Conservation (phyloP, 2,113 vertebrate genomes). For the Oreochromis tanganicae region DNA sequence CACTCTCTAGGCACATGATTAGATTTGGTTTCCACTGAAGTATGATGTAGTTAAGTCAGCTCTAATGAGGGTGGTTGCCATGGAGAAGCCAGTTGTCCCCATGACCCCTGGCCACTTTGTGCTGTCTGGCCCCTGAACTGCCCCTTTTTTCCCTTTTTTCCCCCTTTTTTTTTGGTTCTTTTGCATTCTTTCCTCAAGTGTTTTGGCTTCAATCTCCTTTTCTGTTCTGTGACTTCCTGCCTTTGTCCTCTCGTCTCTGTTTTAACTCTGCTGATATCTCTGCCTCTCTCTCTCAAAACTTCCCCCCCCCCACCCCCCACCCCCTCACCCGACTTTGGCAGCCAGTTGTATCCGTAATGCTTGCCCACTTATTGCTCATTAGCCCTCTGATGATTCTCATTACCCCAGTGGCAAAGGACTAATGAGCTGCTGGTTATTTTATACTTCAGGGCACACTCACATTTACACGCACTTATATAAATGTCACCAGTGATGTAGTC, state of each 20-base stretch:
- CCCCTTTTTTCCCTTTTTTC: accelerated
- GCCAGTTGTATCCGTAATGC: slow-evolving; percentile 8
- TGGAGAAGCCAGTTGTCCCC: slow-evolving; percentile 1
- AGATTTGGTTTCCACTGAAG: background rate
- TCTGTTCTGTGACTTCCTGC: slow-evolving; percentile 3
- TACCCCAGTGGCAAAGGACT: slow-evolving; percentile 16
- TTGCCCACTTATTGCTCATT: slow-evolving; percentile 34
- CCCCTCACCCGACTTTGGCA: background rate
- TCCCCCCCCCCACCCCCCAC: no score
- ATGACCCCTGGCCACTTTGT: slow-evolving; percentile 8
- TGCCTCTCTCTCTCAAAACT: background rate
- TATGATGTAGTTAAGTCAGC: slow-evolving; percentile 17
- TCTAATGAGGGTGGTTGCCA: slow-evolving; percentile 32
- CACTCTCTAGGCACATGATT: slow-evolving; percentile 22
- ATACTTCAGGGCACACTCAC: background rate
- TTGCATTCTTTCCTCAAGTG: background rate
- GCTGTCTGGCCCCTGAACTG: background rate
- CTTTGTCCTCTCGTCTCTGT: background rate
- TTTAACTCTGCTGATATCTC: background rate
- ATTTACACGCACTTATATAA: background rate
- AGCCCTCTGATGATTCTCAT: slow-evolving; percentile 46
- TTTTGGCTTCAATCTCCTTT: background rate
- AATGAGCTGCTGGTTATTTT: slow-evolving; percentile 36
- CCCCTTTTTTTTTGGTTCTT: background rate
- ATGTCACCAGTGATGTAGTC: background rate